These are phyloP conservation scores for Apantesis nais DNA, from an alignment of 2,888 invertebrate species.

Conservation along the genomic window DNA sequence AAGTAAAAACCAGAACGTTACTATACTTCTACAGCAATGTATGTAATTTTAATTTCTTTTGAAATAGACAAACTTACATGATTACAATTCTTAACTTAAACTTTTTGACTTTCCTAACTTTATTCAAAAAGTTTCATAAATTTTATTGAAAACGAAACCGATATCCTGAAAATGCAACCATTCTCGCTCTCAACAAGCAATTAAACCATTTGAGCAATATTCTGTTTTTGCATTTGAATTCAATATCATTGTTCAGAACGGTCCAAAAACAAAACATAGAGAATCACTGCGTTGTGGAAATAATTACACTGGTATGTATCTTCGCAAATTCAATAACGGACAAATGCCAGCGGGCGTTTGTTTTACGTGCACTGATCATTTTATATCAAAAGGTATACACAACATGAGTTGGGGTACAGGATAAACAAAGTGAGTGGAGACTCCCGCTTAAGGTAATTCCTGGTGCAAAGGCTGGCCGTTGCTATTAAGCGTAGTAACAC, in stretches of 20 bases:
- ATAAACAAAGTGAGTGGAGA: too few relatives aligned
- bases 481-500: too few relatives aligned
- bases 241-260: background rate
- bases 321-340: constrained; percentile 12
- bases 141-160: too few relatives aligned
- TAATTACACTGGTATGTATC: constrained; percentile 12
- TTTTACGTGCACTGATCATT: background rate
- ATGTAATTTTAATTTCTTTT: background rate
- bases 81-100: background rate
- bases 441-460: too few relatives aligned
- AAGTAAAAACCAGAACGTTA: background rate
- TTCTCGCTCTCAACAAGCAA: background rate
- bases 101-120: too few relatives aligned
- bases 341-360: background rate
- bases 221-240: background rate
- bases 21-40: too few relatives aligned
- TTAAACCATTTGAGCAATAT: background rate
- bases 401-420: too few relatives aligned
- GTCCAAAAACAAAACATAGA: background rate
- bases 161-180: background rate
- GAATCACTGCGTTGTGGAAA: constrained; percentile 1
- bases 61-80: background rate
- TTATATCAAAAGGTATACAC: background rate
- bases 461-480: too few relatives aligned
- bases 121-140: too few relatives aligned